These are phyloP conservation scores for Chrysemys picta DNA, from an alignment of 2,113 vertebrate genomes.

Conservation along the genomic window DNA sequence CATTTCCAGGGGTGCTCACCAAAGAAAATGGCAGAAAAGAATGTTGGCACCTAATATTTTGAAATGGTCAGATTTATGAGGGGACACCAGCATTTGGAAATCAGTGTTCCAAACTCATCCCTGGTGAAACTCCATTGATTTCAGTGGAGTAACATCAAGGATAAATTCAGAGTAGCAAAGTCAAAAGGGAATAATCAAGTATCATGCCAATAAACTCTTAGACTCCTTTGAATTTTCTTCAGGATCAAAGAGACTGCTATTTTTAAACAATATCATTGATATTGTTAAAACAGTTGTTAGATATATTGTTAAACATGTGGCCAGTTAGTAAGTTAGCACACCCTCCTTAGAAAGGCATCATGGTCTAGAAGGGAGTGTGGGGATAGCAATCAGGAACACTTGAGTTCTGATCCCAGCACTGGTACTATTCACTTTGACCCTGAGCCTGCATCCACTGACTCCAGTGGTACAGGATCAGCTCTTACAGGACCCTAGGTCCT, in stretches of 20 bases:
- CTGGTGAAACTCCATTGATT: neutral
- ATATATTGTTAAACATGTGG: too few relatives aligned
- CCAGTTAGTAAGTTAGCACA: neutral
- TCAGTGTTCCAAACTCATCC: neutral
- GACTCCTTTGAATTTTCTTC: neutral
- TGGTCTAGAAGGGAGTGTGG: neutral
- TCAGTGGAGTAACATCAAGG: neutral
- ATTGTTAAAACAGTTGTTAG: neutral
- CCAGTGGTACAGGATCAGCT: neutral
- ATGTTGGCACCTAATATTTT: neutral
- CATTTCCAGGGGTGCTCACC: neutral
- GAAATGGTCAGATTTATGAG: neutral
- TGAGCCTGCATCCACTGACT: neutral
- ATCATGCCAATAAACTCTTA: neutral
- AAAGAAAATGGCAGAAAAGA: neutral
- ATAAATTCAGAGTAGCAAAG: neutral
- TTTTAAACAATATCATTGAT: neutral
- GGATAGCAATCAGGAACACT: neutral
- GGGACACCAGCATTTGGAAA: neutral
- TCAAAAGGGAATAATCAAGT: neutral
- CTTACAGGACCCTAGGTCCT: neutral
- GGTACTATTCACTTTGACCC: neutral
- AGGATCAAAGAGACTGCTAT: neutral
- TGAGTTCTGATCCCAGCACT: neutral
- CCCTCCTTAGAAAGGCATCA: neutral